Evolutionary conservation across 2,888 invertebrate genomes (phyloP), one percentile per base, ranked within the genome.

Genomic region (Tipula unca): DNA sequence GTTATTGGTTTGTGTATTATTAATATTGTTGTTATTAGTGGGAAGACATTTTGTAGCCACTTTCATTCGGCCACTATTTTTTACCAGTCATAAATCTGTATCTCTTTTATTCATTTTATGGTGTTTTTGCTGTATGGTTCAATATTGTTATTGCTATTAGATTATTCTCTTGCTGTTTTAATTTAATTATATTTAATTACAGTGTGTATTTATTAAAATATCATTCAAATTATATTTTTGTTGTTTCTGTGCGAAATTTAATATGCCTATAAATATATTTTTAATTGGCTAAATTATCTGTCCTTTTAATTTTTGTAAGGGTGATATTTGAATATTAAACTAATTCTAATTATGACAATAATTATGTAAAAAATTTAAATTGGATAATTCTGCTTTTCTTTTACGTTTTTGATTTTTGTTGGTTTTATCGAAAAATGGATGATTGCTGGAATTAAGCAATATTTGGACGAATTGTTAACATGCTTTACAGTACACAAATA

Each of bases 81-180:
- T 89, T 89, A 90, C 89, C 89, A 91, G 91, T 91, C 91, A 91
- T 91, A 91, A 91, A 88, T 91, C 91, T 84, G 90, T 90, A 87
- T 91, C 90, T 87, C 90, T 90, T 88, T 90, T 90, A 88, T 90
- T 91, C 88, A 90, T 89, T 88, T 89, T 90, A 88, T 88, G 69
- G 85, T 17, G 17, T 32, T 25, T 84, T 85, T 85, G 35, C 36
- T 25, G 69, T 85, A 4, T 32, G 32, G n/a, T 83, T 83, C 35
- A 29, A 42, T 85, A n/a, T 42, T 85, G 29, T 42, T 85, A 3
- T 25, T 29, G 29, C 0, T 39, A 4, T 36, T 84, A 17, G 36
- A 29, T 42, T 85, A n/a, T 20, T 36, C 17, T 48, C 5, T 48
- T 17, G 17, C 10, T 48, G 17, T 36, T 84, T 36, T 39, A 42